These are phyloP conservation scores for Trachops cirrhosus DNA, from an alignment of 2,797 vertebrate genomes.

Conservation along the genomic window DNA sequence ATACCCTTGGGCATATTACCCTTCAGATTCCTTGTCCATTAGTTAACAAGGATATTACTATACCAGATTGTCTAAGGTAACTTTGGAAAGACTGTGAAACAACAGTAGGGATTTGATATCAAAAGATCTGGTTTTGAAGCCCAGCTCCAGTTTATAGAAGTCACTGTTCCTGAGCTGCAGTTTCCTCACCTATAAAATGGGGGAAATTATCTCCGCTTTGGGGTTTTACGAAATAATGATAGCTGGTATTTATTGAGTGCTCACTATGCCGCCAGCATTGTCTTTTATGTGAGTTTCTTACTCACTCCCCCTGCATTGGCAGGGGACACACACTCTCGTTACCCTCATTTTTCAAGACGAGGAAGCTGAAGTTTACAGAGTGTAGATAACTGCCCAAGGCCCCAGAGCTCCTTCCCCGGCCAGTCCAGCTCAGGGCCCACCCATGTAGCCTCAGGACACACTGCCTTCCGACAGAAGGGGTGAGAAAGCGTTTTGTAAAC, in stretches of 20 bases:
- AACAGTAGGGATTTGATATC: background rate
- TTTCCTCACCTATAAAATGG: background rate
- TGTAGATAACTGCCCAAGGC: background rate
- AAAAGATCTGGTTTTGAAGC: background rate
- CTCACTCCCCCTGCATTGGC: background rate
- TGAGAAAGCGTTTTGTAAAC: background rate
- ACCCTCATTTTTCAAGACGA: background rate
- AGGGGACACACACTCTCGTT: background rate
- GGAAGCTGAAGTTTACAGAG: background rate
- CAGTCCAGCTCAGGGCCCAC: background rate
- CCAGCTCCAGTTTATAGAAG: background rate
- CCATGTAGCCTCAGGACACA: background rate
- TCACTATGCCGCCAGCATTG: background rate
- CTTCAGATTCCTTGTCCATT: background rate
- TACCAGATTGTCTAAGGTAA: background rate
- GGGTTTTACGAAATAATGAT: background rate
- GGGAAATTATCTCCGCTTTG: background rate
- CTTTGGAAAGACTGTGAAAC: background rate
- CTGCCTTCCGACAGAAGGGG: rapidly evolving
- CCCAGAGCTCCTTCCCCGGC: background rate
- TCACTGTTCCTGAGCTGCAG: background rate
- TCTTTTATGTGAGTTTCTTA: background rate
- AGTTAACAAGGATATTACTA: background rate
- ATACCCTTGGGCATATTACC: background rate
- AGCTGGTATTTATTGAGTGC: background rate